These are phyloP conservation scores for Tenebrosternarchus preto DNA, from an alignment of 2,113 vertebrate species.

Conservation along the genomic window DNA sequence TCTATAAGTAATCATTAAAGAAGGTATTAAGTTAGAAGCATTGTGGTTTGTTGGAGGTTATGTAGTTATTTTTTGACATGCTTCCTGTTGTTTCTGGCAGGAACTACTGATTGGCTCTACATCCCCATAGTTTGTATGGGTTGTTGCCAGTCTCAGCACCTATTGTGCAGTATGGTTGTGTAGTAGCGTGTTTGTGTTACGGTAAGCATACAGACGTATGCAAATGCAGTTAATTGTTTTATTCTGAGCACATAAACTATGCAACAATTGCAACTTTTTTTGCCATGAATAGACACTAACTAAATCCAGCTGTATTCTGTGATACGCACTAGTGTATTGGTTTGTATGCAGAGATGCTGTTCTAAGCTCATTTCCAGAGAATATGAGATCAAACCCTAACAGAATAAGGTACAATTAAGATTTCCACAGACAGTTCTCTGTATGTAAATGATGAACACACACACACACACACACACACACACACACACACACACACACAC, in stretches of 20 bases:
- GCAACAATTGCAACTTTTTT: background rate
- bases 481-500: background rate
- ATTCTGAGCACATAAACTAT: constrained; percentile 12
- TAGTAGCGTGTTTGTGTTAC: constrained; percentile 49
- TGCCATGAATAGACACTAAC: constrained; percentile 22
- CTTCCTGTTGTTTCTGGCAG: background rate
- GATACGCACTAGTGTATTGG: background rate
- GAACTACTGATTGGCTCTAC: too few species aligned
- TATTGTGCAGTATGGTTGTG: constrained; percentile 60
- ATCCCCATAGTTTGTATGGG: too few species aligned
- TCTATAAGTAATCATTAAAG: background rate
- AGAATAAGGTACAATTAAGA: constrained; percentile 9
- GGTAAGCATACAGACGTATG: background rate
- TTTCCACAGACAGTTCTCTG: constrained; percentile 9
- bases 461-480: too few species aligned
- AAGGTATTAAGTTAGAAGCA: background rate
- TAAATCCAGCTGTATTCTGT: constrained; percentile 8
- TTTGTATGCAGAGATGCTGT: constrained; percentile 6
- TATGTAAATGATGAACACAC: constrained; percentile 10
- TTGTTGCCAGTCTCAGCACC: constrained; percentile 58
- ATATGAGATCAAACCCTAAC: background rate
- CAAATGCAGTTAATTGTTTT: constrained; percentile 33
- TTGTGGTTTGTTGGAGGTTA: background rate
- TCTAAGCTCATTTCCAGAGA: constrained; percentile 8
- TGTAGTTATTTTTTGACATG: background rate